These are phyloP conservation scores for Daboia siamensis DNA, from an alignment of 2,113 vertebrate genomes.

Conservation along the genomic window DNA sequence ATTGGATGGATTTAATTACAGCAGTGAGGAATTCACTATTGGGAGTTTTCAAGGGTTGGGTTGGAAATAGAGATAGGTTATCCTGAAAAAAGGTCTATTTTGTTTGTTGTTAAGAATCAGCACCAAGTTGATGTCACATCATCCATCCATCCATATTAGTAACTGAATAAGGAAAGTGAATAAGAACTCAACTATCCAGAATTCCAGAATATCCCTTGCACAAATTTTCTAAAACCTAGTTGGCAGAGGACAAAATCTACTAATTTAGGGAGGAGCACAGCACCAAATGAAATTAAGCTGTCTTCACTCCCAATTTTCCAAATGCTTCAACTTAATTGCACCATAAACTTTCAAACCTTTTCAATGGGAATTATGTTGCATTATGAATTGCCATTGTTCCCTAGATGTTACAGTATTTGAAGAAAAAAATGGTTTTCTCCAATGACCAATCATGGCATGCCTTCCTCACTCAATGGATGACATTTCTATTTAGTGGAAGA, in stretches of 20 bases:
- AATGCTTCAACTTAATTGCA: not conserved
- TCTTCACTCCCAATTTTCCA: not conserved
- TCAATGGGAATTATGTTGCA: not conserved
- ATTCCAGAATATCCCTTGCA: not conserved
- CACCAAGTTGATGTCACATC: not conserved
- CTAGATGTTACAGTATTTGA: too few species aligned
- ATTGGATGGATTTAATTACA: not conserved
- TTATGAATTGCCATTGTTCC: not conserved
- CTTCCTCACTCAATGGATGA: not conserved
- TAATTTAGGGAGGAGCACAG: not conserved
- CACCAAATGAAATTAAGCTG: not conserved
- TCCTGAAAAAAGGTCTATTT: not conserved
- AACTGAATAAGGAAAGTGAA: not conserved
- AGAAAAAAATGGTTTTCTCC: not conserved
- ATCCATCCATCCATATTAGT: not conserved
- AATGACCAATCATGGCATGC: not conserved
- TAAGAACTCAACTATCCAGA: not conserved
- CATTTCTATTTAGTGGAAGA: not conserved
- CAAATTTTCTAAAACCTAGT: not conserved
- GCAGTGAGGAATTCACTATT: not conserved
- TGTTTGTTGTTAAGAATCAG: not conserved
- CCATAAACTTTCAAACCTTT: not conserved
- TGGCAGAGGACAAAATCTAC: not conserved
- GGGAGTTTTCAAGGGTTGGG: not conserved
- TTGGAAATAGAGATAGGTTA: not conserved